A percentile compares a stretch with the other conserved stretches of the same genome.
These are phyloP conservation scores for Tryphoninae sp. DNA, from an alignment of 2,888 invertebrate species.

Conservation along the genomic window DNA sequence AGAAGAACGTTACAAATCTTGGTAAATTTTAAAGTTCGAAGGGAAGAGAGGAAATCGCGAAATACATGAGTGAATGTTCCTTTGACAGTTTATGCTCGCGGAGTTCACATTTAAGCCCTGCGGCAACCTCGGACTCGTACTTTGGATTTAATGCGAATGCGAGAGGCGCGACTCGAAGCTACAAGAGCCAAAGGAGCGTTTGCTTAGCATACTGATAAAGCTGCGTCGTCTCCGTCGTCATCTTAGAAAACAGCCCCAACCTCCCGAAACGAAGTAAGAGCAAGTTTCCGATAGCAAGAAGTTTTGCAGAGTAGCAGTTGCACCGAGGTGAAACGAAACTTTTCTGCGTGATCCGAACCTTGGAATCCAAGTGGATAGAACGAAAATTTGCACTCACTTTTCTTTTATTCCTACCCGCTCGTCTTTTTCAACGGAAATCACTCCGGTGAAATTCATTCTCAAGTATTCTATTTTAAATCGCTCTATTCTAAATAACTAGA, in stretches of 20 bases:
- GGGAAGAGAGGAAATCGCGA: slow-evolving; percentile 38
- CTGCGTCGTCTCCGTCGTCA: slow-evolving; percentile 41
- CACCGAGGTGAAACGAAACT: slow-evolving; percentile 14
- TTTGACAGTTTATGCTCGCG: slow-evolving; percentile 20
- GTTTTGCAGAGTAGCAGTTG: slow-evolving; percentile 34
- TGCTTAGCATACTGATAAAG: slow-evolving; percentile 64
- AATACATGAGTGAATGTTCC: slow-evolving; percentile 43
- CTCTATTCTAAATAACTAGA: neutral
- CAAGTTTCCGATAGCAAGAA: slow-evolving; percentile 60
- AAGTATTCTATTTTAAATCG: slow-evolving; percentile 11
- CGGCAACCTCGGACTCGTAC: slow-evolving; percentile 27
- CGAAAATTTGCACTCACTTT: slow-evolving; percentile 21
- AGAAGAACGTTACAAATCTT: neutral
- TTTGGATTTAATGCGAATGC: slow-evolving; percentile 56
- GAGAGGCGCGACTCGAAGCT: slow-evolving; percentile 40
- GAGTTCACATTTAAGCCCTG: slow-evolving; percentile 47
- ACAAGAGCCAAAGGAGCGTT: slow-evolving; percentile 56
- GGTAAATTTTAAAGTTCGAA: slow-evolving; percentile 29
- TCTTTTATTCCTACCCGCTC: slow-evolving; percentile 2
- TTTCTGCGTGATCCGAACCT: slow-evolving; percentile 3
- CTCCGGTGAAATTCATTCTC: slow-evolving; percentile 5
- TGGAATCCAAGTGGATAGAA: slow-evolving; percentile 2
- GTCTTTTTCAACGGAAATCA: slow-evolving; percentile 4
- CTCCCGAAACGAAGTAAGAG: slow-evolving; percentile 32
- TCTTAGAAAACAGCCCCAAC: slow-evolving; percentile 20